These are phyloP conservation scores for Pissodes strobi DNA, from an alignment of 1,140 invertebrate genomes.

Conservation along the genomic window DNA sequence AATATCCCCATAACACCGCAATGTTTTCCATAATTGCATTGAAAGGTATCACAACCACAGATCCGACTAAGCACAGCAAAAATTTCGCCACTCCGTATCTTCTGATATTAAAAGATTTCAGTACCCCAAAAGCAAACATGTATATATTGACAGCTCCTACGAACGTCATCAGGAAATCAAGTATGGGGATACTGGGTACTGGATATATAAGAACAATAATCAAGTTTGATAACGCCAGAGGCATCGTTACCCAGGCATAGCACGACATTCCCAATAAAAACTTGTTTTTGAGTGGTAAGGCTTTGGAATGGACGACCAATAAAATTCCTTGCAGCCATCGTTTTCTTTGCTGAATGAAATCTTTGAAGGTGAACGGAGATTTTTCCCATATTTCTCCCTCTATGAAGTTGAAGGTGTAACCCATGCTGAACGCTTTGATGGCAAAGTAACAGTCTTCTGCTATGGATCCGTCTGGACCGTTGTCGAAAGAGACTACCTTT, in stretches of 20 bases:
- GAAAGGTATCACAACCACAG: slow-evolving; percentile 86
- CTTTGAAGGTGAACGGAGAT: slow-evolving; percentile 91
- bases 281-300: slow-evolving; percentile 82
- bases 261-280: slow-evolving; percentile 85
- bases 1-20: slow-evolving; percentile 88
- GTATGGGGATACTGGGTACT: slow-evolving; percentile 78
- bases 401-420: slow-evolving; percentile 89
- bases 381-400: slow-evolving; percentile 99
- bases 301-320: slow-evolving; percentile 89
- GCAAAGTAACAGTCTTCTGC: slow-evolving; percentile 97
- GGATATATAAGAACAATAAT: slow-evolving; percentile 79
- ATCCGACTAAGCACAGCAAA: slow-evolving; percentile 78
- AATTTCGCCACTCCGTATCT: slow-evolving; percentile 81
- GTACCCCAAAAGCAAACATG: slow-evolving; percentile 94
- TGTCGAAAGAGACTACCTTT: slow-evolving; percentile 89
- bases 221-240: slow-evolving; percentile 87
- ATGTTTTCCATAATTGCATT: slow-evolving; percentile 93
- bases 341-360: slow-evolving; percentile 94
- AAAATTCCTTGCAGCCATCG: slow-evolving; percentile 96
- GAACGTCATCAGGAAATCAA: slow-evolving; percentile 87
- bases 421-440: slow-evolving; percentile 85
- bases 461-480: slow-evolving; percentile 92
- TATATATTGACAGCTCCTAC: slow-evolving; percentile 91
- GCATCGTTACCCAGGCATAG: slow-evolving; percentile 93
- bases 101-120: slow-evolving; percentile 90